phyloP scores from a whole-genome alignment of 2,888 invertebrate species.

The Phania funesta region DNA sequence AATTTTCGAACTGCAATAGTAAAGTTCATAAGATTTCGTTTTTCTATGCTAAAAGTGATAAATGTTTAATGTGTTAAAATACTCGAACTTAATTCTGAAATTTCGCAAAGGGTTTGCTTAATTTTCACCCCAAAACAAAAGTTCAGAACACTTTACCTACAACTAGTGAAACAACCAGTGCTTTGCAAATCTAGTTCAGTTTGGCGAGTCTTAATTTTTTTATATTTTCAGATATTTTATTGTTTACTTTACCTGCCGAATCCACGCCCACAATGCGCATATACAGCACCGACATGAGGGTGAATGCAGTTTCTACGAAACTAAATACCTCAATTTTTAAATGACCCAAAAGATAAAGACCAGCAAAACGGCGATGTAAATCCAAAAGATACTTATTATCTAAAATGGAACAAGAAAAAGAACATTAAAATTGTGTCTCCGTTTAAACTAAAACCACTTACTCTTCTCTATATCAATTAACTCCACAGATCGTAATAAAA shows the following conservation, averaged over 20 bases:
- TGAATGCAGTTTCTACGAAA: slow-evolving; percentile 89
- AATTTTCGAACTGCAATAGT: too few relatives aligned
- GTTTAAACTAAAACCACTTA: slow-evolving; percentile 76
- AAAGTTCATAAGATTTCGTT: too few relatives aligned
- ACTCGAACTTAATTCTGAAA: too few relatives aligned
- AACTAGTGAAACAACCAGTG: too few relatives aligned
- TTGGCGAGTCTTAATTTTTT: background rate
- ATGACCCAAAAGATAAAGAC: slow-evolving; percentile 81
- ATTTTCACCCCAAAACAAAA: too few relatives aligned
- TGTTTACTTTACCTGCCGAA: slow-evolving; percentile 85
- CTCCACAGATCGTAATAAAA: slow-evolving; percentile 89
- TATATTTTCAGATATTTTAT: background rate
- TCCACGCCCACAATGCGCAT: slow-evolving; percentile 88
- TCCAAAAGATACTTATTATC: slow-evolving; percentile 86
- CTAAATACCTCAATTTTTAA: slow-evolving; percentile 84
- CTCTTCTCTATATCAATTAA: slow-evolving; percentile 89
- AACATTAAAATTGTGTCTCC: background rate
- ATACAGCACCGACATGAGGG: slow-evolving; percentile 87
- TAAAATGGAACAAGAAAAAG: slow-evolving; percentile 73
- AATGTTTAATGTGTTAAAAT: too few relatives aligned
- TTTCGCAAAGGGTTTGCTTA: too few relatives aligned
- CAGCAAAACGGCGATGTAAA: slow-evolving; percentile 84
- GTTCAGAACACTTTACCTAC: too few relatives aligned
- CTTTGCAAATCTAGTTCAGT: too few relatives aligned
- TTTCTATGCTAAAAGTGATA: too few relatives aligned